Evolutionary conservation across 2,888 invertebrate species (phyloP), one percentile per base, ranked within the genome.

Genomic region (Nymphalis c-album): DNA sequence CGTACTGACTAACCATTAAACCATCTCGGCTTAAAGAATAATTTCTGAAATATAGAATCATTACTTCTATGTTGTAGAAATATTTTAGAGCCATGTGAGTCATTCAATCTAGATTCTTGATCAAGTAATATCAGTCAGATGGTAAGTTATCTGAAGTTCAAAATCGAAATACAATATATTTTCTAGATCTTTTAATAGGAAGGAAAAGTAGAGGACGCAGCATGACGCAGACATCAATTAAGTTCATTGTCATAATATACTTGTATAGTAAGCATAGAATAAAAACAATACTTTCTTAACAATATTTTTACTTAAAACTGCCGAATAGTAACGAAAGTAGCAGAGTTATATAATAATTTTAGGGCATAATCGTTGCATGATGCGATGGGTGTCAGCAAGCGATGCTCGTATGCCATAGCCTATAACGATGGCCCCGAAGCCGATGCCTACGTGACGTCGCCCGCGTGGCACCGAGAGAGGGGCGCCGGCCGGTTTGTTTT

Each of bases 401-500:
- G 13, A 40, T 40, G 4, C 40, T 40, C 40, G 40, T 40, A 40
- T 40, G 13, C 40, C 40, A 40, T 40, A 40, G 13, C 40, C 31
- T 65, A 48, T 58, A 57, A 60, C 62, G 51, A 63, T 47, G 61
- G 50, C 46, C 64, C 57, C 57, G 18, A 40, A 69, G 47, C 62
- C 70, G 74, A 75, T 87, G 92, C 90, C 91, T 92, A 92, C 92
- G 91, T 92, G 91, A 92, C 91, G 85, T 77, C 78, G 83, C 72
- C 87, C 90, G 86, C 91, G 92, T 91, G 90, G 85, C 82, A 68
- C 69, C 64, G 51, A 63, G 73, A 69, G 73, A 71, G 71, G 79
- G 80, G 77, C 76, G 72, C 77, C 81, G 77, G 81, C 85, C 84
- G 84, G 86, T 83, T 84, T 85, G 86, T 85, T 86, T 81, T 81